Base-by-base conservation (phyloP, 2,888 invertebrate genomes). In the Gymnosoma rotundatum region DNA sequence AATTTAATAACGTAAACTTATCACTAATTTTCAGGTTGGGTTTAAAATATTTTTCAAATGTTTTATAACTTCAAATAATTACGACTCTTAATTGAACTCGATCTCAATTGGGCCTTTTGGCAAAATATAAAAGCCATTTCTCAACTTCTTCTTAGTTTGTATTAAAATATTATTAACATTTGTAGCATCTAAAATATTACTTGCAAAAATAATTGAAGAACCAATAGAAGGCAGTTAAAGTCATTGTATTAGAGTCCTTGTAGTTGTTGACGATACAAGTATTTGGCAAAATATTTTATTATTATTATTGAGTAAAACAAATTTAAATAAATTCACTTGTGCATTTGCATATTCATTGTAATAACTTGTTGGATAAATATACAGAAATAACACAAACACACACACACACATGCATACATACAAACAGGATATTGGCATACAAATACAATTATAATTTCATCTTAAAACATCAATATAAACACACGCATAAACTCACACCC, bases 291-390 rank as follows among this genome's bases (percentile, higher is more conserved):
- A 64, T 70, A 78, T 78, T 42, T 70, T 63, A 63, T 32, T 32
- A 2, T 50, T 81, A 32, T 50, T 81, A 63, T 81, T 75, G 63
- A 81, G 52, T 48, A 45, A 58, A 75, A 75, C 20, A 61, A 75
- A 81, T 75, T 81, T 75, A 58, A 75, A 75, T 63, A 81, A 75
- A 75, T 64, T 81, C 81, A 81, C 81, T 83, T 79, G 79, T 79
- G 75, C 75, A 79, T 83, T 83, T 83, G 74, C 64, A 83, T 83
- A 70, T 83, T 75, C 60, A 61, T 83, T 67, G 60, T 72, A 66
- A 73, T 78, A 78, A 78, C 72, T 83, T 73, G 83, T 78, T 78
- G 78, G 83, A 63, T 78, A 72, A 64, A 72, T 32, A 74, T 16
- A 16, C 61, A 58, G 20, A 58, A 9, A 54, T 6, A 45, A 36